Conservation (phyloP, 2,888 invertebrate species). For the Chymomyza caudatula region DNA sequence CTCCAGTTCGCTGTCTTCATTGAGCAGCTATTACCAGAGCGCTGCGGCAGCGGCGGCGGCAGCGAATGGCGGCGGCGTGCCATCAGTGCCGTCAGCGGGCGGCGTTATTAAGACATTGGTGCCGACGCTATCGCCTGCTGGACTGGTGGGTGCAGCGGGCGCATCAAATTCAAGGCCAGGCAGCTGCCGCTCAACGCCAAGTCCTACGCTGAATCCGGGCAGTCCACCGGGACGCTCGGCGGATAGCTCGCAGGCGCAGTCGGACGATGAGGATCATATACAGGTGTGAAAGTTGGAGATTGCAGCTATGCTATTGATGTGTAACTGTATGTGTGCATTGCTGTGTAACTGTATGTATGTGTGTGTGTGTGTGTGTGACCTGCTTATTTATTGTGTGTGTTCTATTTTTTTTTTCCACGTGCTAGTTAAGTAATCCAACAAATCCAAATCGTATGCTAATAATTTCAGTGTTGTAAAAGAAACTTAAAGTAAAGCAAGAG, state of each 20-base stretch:
- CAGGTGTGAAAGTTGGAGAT: conserved; percentile 73
- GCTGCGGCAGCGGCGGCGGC: conserved; percentile 62
- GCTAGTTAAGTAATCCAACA: conserved; percentile 4
- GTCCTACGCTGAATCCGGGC: conserved; percentile 78
- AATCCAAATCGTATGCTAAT: too few species aligned
- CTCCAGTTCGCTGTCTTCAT: conserved; percentile 82
- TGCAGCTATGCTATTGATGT: neutral
- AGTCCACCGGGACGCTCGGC: conserved; percentile 78
- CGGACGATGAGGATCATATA: conserved; percentile 78
- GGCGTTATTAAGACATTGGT: conserved; percentile 14
- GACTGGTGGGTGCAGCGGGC: conserved; percentile 5
- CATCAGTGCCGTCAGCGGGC: conserved; percentile 15
- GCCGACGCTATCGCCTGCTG: conserved; percentile 6
- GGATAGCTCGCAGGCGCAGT: conserved; percentile 76
- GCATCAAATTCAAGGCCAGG: conserved; percentile 26
- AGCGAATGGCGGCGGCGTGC: conserved; percentile 22
- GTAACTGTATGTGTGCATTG: neutral
- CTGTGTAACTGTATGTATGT: conserved; percentile 9
- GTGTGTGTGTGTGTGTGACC: conserved; percentile 5
- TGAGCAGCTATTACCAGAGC: conserved; percentile 81
- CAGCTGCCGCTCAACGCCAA: conserved; percentile 69
- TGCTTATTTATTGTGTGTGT: neutral
- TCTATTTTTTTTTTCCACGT: conserved; percentile 25
- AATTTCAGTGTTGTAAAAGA: neutral
- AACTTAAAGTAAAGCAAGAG: too few species aligned